Percentiles rank a stretch among this genome's conserved stretches.
Conservation (phyloP, 2,888 invertebrate species). For the Neoitamus cyanurus region DNA sequence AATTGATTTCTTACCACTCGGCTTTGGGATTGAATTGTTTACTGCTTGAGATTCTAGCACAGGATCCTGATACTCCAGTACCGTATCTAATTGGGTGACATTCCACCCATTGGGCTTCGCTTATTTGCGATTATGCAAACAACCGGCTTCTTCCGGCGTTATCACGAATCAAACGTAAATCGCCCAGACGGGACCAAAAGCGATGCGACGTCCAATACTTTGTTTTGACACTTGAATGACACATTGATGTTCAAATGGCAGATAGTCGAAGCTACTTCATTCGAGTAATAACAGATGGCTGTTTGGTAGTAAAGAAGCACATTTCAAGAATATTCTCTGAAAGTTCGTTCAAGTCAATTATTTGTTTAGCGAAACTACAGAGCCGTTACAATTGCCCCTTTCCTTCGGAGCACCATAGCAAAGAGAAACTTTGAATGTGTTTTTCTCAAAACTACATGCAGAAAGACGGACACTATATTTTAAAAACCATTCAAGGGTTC, state of each 20-base stretch:
- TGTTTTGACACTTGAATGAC: neutral
- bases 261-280: neutral
- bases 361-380: too few species aligned
- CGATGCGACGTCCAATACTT: neutral
- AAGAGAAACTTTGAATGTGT: too few species aligned
- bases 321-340: neutral
- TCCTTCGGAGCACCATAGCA: too few species aligned
- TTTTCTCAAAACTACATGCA: too few species aligned
- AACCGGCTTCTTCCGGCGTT: neutral
- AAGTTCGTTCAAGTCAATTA: too few species aligned
- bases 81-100: neutral
- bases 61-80: neutral
- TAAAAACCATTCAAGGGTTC: too few species aligned
- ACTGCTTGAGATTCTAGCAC: neutral
- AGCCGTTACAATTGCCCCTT: too few species aligned
- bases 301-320: neutral
- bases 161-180: neutral
- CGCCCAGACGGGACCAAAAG: neutral
- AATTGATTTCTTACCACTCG: conserved; percentile 42
- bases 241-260: neutral
- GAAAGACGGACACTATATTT: too few species aligned
- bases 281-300: neutral
- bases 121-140: neutral
- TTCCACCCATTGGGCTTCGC: neutral
- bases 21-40: neutral